Conservation (phyloP, 1,140 invertebrate genomes). For the Drosophila ficusphila region DNA sequence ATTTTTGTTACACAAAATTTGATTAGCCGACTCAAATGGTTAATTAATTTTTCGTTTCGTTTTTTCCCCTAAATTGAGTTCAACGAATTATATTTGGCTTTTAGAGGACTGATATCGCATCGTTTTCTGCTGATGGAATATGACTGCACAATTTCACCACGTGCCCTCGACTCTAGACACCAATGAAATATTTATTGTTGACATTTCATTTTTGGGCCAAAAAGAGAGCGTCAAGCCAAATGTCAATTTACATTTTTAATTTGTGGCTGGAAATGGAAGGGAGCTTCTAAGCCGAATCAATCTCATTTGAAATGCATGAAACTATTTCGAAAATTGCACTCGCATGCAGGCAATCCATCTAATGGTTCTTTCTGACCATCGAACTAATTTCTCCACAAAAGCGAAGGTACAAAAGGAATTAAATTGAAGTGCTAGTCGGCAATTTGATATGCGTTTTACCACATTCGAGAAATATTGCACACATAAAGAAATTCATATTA, state of each 20-base stretch:
- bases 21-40: slow-evolving; percentile 53
- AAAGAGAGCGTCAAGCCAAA: background rate
- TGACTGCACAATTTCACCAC: background rate
- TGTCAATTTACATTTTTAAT: slow-evolving; percentile 49
- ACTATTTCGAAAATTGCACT: slow-evolving; percentile 35
- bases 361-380: slow-evolving; percentile 9
- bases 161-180: slow-evolving; percentile 1
- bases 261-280: slow-evolving; percentile 4
- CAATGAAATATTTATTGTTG: slow-evolving; percentile 32
- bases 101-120: background rate
- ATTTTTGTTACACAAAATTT: slow-evolving; percentile 29
- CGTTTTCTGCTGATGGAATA: background rate
- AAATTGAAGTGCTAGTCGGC: background rate
- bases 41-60: slow-evolving; percentile 13
- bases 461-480: background rate
- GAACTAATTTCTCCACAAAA: slow-evolving; percentile 17
- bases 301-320: slow-evolving; percentile 31
- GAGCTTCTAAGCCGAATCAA: background rate
- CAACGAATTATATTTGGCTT: slow-evolving; percentile 24
- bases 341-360: slow-evolving; percentile 9
- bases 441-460: background rate
- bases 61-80: slow-evolving; percentile 7
- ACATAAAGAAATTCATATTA: background rate
- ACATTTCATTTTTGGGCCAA: slow-evolving; percentile 12
- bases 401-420: background rate